Evolutionary conservation across 1,140 invertebrate genomes (phyloP).

Genomic region (Frieseomelitta varia): DNA sequence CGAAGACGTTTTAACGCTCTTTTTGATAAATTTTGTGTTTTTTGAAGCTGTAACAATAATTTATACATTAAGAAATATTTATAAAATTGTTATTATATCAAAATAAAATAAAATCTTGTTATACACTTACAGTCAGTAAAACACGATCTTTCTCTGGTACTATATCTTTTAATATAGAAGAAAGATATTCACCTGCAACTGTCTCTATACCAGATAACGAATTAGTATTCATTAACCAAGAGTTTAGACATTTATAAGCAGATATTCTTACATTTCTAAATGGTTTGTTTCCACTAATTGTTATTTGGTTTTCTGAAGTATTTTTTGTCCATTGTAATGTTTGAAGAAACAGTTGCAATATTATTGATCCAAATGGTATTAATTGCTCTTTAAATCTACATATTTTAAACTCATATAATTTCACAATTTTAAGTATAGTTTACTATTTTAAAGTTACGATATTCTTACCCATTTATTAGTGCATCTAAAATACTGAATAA

Average conservation of each 20-base stretch:
- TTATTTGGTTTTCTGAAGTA: slow-evolving; percentile 41
- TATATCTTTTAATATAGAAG: slow-evolving; percentile 66
- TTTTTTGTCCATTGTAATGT: slow-evolving; percentile 55
- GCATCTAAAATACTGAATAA: slow-evolving; percentile 70
- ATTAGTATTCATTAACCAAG: slow-evolving; percentile 60
- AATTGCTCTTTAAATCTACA: slow-evolving; percentile 63
- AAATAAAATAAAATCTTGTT: background rate
- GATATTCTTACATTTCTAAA: slow-evolving; percentile 63
- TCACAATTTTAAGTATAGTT: background rate
- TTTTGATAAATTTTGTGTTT: slow-evolving; percentile 71
- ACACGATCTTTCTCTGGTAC: slow-evolving; percentile 66
- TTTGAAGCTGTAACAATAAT: slow-evolving; percentile 62
- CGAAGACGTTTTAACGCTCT: slow-evolving; percentile 69
- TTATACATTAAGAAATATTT: background rate
- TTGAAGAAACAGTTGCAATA: slow-evolving; percentile 59
- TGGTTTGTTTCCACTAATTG: slow-evolving; percentile 58
- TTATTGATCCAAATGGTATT: slow-evolving; percentile 56
- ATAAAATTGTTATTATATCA: background rate
- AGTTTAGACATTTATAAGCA: slow-evolving; percentile 65
- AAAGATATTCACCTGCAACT: slow-evolving; percentile 60
- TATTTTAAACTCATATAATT: background rate
- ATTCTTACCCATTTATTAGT: slow-evolving; percentile 71
- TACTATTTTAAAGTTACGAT: background rate
- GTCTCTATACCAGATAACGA: slow-evolving; percentile 68
- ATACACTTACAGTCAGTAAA: slow-evolving; percentile 61